Evolutionary conservation across 1,140 invertebrate genomes (phyloP).

Genomic region (Pseudomyrmex cubaensis): DNA sequence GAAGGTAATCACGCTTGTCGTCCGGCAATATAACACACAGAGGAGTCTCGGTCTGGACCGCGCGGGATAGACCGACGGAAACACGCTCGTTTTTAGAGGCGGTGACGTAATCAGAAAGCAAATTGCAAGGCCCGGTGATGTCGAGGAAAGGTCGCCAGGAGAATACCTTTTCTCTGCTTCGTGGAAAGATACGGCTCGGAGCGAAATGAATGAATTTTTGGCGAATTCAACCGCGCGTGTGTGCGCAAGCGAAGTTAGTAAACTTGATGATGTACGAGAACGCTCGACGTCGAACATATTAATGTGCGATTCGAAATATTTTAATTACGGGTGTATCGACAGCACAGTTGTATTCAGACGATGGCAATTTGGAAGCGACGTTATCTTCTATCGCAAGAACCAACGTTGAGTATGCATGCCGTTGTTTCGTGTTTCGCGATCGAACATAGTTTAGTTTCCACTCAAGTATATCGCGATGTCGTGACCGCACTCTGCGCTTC

Average conservation of each 20-base stretch:
- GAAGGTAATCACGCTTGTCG: slow-evolving; percentile 59
- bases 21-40: slow-evolving; percentile 47
- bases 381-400: slow-evolving; percentile 56
- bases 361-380: slow-evolving; percentile 55
- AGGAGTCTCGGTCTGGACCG: slow-evolving; percentile 10
- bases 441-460: slow-evolving; percentile 71
- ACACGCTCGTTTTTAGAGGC: slow-evolving; percentile 37
- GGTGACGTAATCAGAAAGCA: slow-evolving; percentile 54
- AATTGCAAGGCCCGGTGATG: slow-evolving; percentile 22
- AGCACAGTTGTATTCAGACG: slow-evolving; percentile 23
- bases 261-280: too few species aligned
- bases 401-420: slow-evolving; percentile 38
- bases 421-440: slow-evolving; percentile 69
- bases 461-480: slow-evolving; percentile 66
- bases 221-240: neutral
- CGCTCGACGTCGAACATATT: too few species aligned
- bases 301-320: slow-evolving; percentile 14
- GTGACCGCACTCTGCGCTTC: slow-evolving; percentile 69
- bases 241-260: too few species aligned
- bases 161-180: slow-evolving; percentile 17
- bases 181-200: neutral
- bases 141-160: slow-evolving; percentile 16
- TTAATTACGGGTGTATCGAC: slow-evolving; percentile 9
- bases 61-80: slow-evolving; percentile 14
- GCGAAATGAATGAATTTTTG: slow-evolving; percentile 12